Evolutionary conservation across 2,113 vertebrate species (phyloP).

Genomic region (Nycticorax nycticorax): DNA sequence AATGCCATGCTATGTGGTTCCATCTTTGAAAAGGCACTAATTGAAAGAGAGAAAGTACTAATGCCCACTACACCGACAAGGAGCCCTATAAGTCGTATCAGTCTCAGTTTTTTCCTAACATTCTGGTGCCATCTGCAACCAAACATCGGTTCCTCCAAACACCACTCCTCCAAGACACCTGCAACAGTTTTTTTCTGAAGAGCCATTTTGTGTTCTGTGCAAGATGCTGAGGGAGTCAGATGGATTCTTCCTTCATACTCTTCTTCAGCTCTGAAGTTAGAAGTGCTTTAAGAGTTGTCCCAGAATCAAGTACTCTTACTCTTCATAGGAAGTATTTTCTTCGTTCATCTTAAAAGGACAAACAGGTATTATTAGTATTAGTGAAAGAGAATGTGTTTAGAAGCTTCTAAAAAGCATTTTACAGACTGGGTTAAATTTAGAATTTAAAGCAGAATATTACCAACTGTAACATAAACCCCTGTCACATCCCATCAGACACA

Average conservation of each 20-base stretch:
- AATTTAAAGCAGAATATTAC: neutral
- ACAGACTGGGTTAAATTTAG: neutral
- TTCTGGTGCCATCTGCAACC: slow-evolving; percentile 67
- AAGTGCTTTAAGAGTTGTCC: neutral
- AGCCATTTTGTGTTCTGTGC: slow-evolving; percentile 65
- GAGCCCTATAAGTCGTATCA: slow-evolving; percentile 84
- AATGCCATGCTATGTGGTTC: slow-evolving; percentile 69
- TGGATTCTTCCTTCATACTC: slow-evolving; percentile 66
- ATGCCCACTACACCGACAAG: slow-evolving; percentile 86
- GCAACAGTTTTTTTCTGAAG: slow-evolving; percentile 55
- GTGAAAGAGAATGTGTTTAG: neutral
- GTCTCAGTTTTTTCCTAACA: slow-evolving; percentile 87
- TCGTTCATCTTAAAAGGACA: slow-evolving; percentile 68
- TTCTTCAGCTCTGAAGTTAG: slow-evolving; percentile 11
- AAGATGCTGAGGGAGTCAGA: slow-evolving; percentile 29
- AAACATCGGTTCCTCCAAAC: slow-evolving; percentile 29
- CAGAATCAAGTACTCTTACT: slow-evolving; percentile 22
- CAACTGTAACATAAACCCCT: neutral
- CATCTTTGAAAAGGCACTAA: slow-evolving; percentile 89
- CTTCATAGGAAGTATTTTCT: slow-evolving; percentile 41
- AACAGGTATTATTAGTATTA: slow-evolving; percentile 34
- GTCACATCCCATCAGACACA: neutral
- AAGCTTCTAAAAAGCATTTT: neutral
- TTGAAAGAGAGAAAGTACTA: slow-evolving; percentile 84
- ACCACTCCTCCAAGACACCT: slow-evolving; percentile 65